Percentiles rank a stretch among this genome's conserved stretches.
Evolutionary conservation across 1,140 invertebrate genomes (phyloP).

Genomic region (Drosophila gunungcola): DNA sequence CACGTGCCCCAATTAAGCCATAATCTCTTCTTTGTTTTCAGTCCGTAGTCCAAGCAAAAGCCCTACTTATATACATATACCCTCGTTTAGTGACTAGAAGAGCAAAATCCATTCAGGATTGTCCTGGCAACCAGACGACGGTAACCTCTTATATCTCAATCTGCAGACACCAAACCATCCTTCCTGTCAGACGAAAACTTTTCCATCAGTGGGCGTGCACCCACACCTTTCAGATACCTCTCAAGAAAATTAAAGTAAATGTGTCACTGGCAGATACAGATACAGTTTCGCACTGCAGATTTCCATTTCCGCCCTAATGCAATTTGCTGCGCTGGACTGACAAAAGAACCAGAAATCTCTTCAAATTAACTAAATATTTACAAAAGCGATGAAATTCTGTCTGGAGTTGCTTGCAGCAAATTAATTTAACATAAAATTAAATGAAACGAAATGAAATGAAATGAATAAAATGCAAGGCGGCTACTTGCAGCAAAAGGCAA

Average conservation of each 20-base stretch:
- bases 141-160: constrained; percentile 8
- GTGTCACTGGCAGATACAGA: constrained; percentile 28
- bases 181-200: constrained; percentile 17
- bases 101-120: constrained; percentile 1
- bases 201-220: constrained; percentile 9
- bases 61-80: constrained; percentile 16
- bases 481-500: constrained; percentile 33
- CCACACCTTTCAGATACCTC: constrained; percentile 12
- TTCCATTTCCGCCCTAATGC: constrained; percentile 37
- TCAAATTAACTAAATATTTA: constrained; percentile 79
- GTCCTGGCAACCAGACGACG: constrained; percentile 33
- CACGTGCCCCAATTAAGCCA: constrained; percentile 33
- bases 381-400: constrained; percentile 67
- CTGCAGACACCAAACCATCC: constrained; percentile 5
- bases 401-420: constrained; percentile 60
- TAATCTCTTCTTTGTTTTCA: constrained; percentile 21
- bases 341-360: constrained; percentile 30
- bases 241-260: constrained; percentile 32
- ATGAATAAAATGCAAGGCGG: constrained; percentile 49
- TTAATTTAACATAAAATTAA: constrained; percentile 82
- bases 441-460: constrained; percentile 52
- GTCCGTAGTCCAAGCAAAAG: not conserved
- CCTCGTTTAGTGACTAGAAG: not conserved
- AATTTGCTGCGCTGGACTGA: constrained; percentile 18
- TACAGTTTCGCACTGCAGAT: constrained; percentile 18